phyloP scores from a whole-genome alignment of 1,140 invertebrate genomes.

The Pemphigus obesinymphae region DNA sequence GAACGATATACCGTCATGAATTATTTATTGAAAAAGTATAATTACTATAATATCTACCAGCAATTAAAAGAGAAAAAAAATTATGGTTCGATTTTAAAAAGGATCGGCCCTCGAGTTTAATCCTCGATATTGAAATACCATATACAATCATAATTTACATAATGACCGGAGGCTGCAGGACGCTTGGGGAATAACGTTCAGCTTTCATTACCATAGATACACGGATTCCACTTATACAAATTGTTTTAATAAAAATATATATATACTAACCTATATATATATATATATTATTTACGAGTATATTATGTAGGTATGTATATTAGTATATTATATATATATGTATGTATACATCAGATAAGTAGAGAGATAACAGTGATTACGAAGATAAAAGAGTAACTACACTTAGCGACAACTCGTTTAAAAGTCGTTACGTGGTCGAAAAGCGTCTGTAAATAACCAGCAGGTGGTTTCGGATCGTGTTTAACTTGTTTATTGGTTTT shows the following conservation, averaged over 20 bases:
- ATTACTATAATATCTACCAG: neutral
- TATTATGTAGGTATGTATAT: too few species aligned
- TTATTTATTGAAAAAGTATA: slow-evolving; percentile 33
- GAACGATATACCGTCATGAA: neutral
- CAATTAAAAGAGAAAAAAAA: slow-evolving; percentile 14
- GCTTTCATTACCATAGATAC: slow-evolving; percentile 24
- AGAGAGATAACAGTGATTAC: neutral
- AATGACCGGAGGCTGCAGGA: neutral
- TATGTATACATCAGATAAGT: too few species aligned
- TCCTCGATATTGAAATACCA: slow-evolving; percentile 13
- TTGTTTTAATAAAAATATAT: neutral
- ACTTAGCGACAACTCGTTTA: neutral
- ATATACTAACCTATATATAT: too few species aligned
- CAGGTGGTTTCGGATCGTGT: slow-evolving; percentile 13
- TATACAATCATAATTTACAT: slow-evolving; percentile 15
- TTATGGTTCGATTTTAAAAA: neutral
- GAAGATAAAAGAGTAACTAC: too few species aligned
- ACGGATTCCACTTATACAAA: neutral
- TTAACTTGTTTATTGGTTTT: slow-evolving; percentile 24
- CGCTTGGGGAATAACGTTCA: neutral
- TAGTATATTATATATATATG: too few species aligned
- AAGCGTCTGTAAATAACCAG: neutral
- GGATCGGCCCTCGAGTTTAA: neutral
- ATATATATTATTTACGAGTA: too few species aligned
- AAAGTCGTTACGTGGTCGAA: neutral